These are phyloP conservation scores for Sarcophaga peregrina DNA, from an alignment of 1,140 invertebrate genomes.

Conservation along the genomic window DNA sequence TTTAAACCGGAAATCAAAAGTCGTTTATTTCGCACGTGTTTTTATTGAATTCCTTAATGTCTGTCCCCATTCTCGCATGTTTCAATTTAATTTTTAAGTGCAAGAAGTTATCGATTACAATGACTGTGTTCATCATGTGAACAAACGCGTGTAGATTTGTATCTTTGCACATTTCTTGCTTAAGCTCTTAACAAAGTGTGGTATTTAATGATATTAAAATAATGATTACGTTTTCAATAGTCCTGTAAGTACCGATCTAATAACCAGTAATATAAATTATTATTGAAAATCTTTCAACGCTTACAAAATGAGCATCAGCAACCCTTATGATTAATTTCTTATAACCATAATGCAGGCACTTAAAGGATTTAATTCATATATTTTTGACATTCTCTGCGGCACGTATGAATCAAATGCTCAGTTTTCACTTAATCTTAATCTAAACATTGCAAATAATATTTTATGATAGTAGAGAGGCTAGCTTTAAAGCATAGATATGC, in stretches of 20 bases:
- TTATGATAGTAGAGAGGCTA: too few species aligned
- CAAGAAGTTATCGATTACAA: conserved; percentile 20
- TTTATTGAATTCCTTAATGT: conserved; percentile 32
- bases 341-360: neutral
- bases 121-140: conserved; percentile 57
- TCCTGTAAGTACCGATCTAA: neutral
- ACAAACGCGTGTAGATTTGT: conserved; percentile 63
- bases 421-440: too few species aligned
- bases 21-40: conserved; percentile 41
- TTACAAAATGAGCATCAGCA: neutral
- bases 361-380: neutral
- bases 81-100: neutral
- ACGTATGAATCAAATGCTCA: too few species aligned
- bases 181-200: conserved; percentile 1
- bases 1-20: conserved; percentile 45
- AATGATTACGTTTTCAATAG: neutral
- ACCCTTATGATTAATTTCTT: neutral
- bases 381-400: neutral
- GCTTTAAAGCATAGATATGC: too few species aligned
- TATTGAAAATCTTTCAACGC: neutral
- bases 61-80: neutral
- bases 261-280: neutral
- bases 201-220: conserved; percentile 13
- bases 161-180: conserved; percentile 46
- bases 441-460: too few species aligned